A percentile compares a stretch with the other conserved stretches of the same genome.
phyloP scores from a whole-genome alignment of 2,888 invertebrate genomes.

The Dasypogon diadema region DNA sequence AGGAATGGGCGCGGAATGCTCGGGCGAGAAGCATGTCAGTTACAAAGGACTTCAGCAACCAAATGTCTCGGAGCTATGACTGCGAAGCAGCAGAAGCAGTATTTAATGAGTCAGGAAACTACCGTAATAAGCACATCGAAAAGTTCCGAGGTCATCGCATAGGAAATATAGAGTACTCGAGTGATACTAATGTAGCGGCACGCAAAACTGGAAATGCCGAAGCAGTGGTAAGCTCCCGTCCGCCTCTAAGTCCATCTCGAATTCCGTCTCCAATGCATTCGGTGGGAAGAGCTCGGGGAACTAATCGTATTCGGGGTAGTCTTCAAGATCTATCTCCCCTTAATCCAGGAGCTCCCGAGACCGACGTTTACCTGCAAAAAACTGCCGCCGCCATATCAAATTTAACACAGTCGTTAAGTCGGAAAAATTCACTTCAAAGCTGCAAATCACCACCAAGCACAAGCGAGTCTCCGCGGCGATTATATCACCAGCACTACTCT shows the following conservation, averaged over 20 bases:
- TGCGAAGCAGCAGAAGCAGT: slow-evolving; percentile 62
- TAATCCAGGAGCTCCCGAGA: slow-evolving; percentile 57
- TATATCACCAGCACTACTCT: slow-evolving; percentile 59
- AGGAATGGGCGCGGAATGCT: slow-evolving; percentile 76
- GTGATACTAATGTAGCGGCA: slow-evolving; percentile 61
- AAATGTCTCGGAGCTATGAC: slow-evolving; percentile 68
- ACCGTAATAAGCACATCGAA: slow-evolving; percentile 63
- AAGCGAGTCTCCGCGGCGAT: slow-evolving; percentile 55
- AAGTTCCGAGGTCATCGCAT: slow-evolving; percentile 62
- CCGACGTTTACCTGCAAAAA: slow-evolving; percentile 72
- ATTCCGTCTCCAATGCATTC: slow-evolving; percentile 84
- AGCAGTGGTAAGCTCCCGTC: slow-evolving; percentile 57
- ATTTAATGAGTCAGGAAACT: slow-evolving; percentile 63
- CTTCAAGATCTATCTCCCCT: slow-evolving; percentile 59
- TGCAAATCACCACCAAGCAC: slow-evolving; percentile 56
- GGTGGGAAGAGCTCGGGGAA: slow-evolving; percentile 69
- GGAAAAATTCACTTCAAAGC: slow-evolving; percentile 66
- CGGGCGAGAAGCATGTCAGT: slow-evolving; percentile 63
- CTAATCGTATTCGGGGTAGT: slow-evolving; percentile 66
- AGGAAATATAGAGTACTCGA: slow-evolving; percentile 67
- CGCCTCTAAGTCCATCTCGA: slow-evolving; percentile 74
- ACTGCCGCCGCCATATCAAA: slow-evolving; percentile 68
- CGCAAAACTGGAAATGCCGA: slow-evolving; percentile 22
- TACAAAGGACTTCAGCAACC: slow-evolving; percentile 54
- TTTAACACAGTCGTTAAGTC: slow-evolving; percentile 64